A percentile compares a stretch with the other conserved stretches of the same genome.
Evolutionary conservation across 35 echinoderm and acorn worm genomes (phyloP).

Genomic region (Heliocidaris tuberculata): DNA sequence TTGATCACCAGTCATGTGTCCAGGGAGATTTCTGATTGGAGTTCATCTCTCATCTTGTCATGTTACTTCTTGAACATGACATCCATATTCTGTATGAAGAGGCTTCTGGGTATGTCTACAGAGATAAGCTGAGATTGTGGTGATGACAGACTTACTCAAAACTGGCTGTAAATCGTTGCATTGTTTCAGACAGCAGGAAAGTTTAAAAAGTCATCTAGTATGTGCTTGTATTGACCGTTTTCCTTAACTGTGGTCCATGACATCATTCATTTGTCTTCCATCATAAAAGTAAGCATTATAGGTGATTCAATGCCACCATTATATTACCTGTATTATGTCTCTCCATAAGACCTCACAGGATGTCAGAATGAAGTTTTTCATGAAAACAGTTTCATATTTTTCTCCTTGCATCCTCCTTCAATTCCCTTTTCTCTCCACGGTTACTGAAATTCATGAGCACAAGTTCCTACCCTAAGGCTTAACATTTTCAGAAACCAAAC

Average conservation of each 20-base stretch:
- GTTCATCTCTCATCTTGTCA: neutral
- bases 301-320: neutral
- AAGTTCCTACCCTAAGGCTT: neutral
- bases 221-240: neutral
- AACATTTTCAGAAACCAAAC: constrained; percentile 21
- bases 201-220: neutral
- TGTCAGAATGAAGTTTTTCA: neutral
- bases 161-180: neutral
- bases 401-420: neutral
- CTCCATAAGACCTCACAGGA: constrained; percentile 17
- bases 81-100: neutral
- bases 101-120: neutral
- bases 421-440: neutral
- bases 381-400: constrained; percentile 28
- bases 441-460: constrained; percentile 3
- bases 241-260: neutral
- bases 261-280: neutral
- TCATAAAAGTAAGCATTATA: constrained; percentile 1
- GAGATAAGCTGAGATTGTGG: neutral
- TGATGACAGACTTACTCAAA: neutral
- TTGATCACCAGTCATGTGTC: neutral
- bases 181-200: neutral
- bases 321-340: neutral
- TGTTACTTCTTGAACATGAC: neutral
- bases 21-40: neutral